Percentiles rank a stretch among this genome's conserved stretches.
phyloP scores from a whole-genome alignment of 2,888 invertebrate genomes.

The Suillia variegata region DNA sequence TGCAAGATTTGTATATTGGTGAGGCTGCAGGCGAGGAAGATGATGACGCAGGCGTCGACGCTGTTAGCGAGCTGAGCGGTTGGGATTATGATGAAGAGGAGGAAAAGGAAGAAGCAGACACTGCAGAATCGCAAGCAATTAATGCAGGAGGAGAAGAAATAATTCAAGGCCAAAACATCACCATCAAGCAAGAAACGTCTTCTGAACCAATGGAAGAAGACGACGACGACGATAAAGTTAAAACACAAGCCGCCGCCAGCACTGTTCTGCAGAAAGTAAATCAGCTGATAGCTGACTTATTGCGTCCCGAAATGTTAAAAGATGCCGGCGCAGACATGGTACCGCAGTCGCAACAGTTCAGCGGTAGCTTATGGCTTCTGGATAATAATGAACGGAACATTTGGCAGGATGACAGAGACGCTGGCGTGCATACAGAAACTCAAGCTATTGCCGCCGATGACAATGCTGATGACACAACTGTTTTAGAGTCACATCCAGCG shows the following conservation, averaged over 20 bases:
- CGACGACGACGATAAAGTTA: conserved; percentile 21
- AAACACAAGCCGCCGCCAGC: background rate
- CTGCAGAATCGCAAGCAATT: background rate
- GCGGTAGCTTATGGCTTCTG: conserved; percentile 16
- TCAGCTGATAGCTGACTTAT: conserved; percentile 48
- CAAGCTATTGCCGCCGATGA: too few species aligned
- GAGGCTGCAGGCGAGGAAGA: conserved; percentile 34
- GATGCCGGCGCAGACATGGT: conserved; percentile 19
- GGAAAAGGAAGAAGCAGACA: background rate
- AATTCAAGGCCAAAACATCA: background rate
- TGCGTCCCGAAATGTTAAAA: conserved; percentile 45
- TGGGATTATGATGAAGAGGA: conserved; percentile 23
- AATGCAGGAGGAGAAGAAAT: background rate
- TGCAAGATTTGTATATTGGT: conserved; percentile 54
- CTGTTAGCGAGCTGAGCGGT: conserved; percentile 22
- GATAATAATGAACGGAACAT: conserved; percentile 24
- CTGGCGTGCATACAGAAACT: background rate
- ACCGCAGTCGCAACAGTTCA: conserved; percentile 24
- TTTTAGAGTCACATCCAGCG: conserved; percentile 20
- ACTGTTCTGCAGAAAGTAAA: conserved; percentile 45
- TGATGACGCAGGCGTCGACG: conserved; percentile 23
- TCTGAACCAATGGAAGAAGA: background rate
- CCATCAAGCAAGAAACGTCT: background rate
- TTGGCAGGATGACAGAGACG: conserved; percentile 28
- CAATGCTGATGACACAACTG: background rate